These are phyloP conservation scores for Melanotaenia nigrans DNA, from an alignment of 2,797 vertebrate species.

Conservation along the genomic window DNA sequence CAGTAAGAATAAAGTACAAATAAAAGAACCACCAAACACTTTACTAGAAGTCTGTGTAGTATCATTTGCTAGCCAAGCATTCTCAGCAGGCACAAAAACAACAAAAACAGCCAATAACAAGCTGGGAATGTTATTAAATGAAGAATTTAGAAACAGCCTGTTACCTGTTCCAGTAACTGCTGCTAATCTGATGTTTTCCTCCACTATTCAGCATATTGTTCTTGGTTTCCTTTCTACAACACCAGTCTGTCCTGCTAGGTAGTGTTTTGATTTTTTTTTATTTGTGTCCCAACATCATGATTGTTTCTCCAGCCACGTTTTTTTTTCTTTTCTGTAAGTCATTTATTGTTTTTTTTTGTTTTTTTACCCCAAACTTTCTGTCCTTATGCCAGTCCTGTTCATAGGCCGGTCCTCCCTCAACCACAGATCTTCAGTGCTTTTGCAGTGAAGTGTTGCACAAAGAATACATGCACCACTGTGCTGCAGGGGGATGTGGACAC, in stretches of 20 bases:
- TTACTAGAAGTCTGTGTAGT: background rate
- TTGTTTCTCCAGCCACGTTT: background rate
- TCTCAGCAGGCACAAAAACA: no score
- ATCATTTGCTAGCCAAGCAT: no score
- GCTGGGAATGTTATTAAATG: no score
- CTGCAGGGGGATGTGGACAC: no score
- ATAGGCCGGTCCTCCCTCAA: background rate
- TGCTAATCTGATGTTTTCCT: background rate
- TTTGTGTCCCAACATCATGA: background rate
- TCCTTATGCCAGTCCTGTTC: background rate
- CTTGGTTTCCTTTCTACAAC: background rate
- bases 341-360: background rate
- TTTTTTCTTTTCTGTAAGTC: background rate
- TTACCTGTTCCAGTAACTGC: background rate
- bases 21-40: no score
- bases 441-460: background rate
- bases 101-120: no score
- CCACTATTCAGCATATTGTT: no score
- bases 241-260: background rate
- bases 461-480: no score
- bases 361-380: background rate
- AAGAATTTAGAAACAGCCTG: no score
- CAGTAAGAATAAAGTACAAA: no score
- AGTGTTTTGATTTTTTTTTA: background rate
- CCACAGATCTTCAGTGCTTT: background rate